These are phyloP conservation scores for Castor canadensis DNA, from an alignment of 2,113 vertebrate species.

Conservation along the genomic window DNA sequence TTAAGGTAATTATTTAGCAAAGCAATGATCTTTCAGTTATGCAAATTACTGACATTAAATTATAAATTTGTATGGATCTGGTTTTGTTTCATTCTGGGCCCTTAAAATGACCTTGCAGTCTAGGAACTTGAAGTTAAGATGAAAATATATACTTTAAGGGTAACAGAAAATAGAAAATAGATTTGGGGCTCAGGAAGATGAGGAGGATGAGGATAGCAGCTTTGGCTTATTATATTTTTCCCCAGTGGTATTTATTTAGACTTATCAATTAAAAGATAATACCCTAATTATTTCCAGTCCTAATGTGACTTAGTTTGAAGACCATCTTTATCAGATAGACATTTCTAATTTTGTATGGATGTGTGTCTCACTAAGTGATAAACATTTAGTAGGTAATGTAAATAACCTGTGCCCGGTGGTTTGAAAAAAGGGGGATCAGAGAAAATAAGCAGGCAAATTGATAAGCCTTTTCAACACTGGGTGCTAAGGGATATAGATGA, in stretches of 20 bases:
- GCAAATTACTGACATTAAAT: slow-evolving; percentile 49
- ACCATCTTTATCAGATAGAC: neutral
- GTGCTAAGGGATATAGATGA: neutral
- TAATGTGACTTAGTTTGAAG: slow-evolving; percentile 32
- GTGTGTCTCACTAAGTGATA: neutral
- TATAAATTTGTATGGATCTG: slow-evolving; percentile 16
- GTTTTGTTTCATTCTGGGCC: neutral
- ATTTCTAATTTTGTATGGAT: neutral
- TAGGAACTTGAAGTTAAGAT: neutral
- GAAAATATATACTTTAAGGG: neutral
- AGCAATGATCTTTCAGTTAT: slow-evolving; percentile 43
- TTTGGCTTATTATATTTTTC: neutral
- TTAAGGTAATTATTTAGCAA: slow-evolving; percentile 71
- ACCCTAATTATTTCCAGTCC: neutral
- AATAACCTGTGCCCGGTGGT: neutral
- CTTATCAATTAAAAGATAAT: neutral
- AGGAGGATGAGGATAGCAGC: no score
- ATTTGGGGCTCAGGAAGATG: neutral
- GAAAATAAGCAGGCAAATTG: neutral
- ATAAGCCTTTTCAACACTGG: neutral
- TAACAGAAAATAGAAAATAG: no score
- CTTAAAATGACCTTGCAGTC: slow-evolving; percentile 46
- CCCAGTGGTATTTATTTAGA: neutral
- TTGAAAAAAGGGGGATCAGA: neutral
- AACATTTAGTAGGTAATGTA: neutral